Evolutionary conservation across 2,113 vertebrate genomes (phyloP).

Genomic region (Otolemur garnettii): DNA sequence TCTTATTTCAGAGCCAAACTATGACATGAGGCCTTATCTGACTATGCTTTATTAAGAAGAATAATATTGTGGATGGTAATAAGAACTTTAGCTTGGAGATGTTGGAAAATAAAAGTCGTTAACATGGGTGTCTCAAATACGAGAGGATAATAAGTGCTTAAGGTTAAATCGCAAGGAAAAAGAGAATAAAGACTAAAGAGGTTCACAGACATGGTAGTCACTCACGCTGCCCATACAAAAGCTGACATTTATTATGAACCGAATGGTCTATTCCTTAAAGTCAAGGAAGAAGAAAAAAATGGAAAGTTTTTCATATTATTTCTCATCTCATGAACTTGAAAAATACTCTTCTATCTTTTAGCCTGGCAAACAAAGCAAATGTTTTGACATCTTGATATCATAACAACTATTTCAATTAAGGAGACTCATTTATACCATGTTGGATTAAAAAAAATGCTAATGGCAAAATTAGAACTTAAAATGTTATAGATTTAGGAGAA

Average conservation of each 20-base stretch:
- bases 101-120: background rate
- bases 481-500: background rate
- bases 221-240: background rate
- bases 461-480: background rate
- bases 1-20: background rate
- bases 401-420: background rate
- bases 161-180: background rate
- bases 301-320: background rate
- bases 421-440: no score
- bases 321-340: background rate
- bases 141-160: background rate
- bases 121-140: background rate
- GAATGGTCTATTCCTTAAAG: background rate
- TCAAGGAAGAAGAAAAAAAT: background rate
- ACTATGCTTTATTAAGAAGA: background rate
- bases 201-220: background rate
- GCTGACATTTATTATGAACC: background rate
- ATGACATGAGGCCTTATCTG: rapidly evolving
- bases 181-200: background rate
- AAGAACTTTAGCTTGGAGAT: background rate
- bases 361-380: background rate
- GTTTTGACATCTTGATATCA: background rate
- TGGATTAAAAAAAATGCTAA: background rate
- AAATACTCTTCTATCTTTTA: background rate
- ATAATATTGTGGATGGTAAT: background rate